phyloP scores from a whole-genome alignment of 2,113 vertebrate species.

The Boulengeromyrus knoepffleri region DNA sequence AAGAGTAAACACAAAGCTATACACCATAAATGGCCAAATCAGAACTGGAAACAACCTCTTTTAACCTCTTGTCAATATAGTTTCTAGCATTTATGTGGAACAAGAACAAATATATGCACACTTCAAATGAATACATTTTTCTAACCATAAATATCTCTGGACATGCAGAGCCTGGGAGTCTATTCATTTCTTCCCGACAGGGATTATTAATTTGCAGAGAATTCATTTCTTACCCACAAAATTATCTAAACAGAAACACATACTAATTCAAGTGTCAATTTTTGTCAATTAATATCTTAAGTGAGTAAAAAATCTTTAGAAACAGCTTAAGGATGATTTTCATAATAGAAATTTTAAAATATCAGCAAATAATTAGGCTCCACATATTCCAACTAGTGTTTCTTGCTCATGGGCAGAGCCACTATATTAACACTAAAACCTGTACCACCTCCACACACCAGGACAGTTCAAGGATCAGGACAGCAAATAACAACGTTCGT shows the following conservation, averaged over 20 bases:
- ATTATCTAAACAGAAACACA: background rate
- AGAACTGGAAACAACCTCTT: background rate
- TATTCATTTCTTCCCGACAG: background rate
- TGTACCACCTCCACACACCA: background rate
- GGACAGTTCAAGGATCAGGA: background rate
- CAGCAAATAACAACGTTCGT: slow-evolving; percentile 20
- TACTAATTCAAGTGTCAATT: background rate
- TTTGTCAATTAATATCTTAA: background rate
- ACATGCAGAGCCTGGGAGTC: background rate
- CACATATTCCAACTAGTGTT: background rate
- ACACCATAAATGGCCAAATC: background rate
- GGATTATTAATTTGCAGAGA: background rate
- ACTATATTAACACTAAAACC: background rate
- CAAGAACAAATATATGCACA: background rate
- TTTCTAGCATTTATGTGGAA: background rate
- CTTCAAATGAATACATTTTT: background rate
- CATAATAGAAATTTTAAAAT: background rate
- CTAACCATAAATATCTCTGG: background rate
- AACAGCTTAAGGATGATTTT: background rate
- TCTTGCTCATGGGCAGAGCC: background rate
- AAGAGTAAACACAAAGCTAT: background rate
- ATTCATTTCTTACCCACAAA: background rate
- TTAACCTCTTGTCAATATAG: background rate
- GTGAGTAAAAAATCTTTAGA: background rate
- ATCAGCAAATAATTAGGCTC: background rate